Base-by-base conservation (phyloP, 2,113 vertebrate genomes). In the Callipepla squamata region DNA sequence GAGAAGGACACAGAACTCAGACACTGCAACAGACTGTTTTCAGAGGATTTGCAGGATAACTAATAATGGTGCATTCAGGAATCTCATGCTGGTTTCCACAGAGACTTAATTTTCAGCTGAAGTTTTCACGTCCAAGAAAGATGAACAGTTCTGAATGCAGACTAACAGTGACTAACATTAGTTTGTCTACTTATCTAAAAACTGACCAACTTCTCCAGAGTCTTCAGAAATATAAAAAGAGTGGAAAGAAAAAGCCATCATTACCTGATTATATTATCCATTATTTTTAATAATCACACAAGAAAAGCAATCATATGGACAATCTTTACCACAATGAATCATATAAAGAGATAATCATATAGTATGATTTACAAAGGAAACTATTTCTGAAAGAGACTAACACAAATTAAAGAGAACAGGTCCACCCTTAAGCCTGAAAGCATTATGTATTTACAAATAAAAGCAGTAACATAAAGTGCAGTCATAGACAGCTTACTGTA, bases 371-470 rank as follows among this genome's bases (percentile, higher is more conserved):
- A 76, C 40, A 50, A 86, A 78, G 47, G 42, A 70, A 80, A 28
- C 3, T 0, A 13, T 36, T 66, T 80, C n/a, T 63, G 40, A 26
- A 59, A 36, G 44, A 23, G 25, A 55, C 47, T 80, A 38, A 53
- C 20, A 73, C 30, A 74, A 12, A 16, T 45, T 19, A 44, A 51
- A 51, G 14, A 74, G 21, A 80, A 50, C 2, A 83, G 47, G n/a
- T 44, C 53, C 5, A 14, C 15, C 17, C 36, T 70, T 34, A 34
- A 36, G 21, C 30, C 76, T 77, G 40, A 62, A 85, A 61, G 20
- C 0, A 0, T 40, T 30, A 0, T n/a, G 20, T 21, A 17, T 53
- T 66, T 53, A 74, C 13, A 44, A 51, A 51, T 14, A 47, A 21
- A 6, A 89, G 13, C 23, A 75, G 13, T 26, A 51, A 23, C 26